Percentiles rank a stretch among this genome's conserved stretches.
Evolutionary conservation across 2,797 vertebrate genomes (phyloP).

Genomic region (Peromyscus aztecus): DNA sequence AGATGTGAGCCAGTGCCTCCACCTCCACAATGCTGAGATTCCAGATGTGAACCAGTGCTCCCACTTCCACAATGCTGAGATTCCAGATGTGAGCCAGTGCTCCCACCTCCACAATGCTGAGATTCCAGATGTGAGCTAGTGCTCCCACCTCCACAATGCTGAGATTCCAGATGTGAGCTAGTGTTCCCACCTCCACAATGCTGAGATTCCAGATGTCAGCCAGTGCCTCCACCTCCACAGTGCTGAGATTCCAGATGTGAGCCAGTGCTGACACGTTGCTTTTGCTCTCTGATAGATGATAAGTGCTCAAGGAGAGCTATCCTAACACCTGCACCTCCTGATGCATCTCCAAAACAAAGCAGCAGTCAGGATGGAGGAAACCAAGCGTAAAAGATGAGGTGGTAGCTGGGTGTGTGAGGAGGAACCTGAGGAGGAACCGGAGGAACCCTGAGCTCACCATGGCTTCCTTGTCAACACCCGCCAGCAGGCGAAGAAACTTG

Average conservation of each 20-base stretch:
- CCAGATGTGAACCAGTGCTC: no score
- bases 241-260: neutral
- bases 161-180: no score
- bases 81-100: no score
- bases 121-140: no score
- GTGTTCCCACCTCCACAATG: no score
- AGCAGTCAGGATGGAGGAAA: neutral
- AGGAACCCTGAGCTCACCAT: neutral
- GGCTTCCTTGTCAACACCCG: neutral
- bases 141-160: no score
- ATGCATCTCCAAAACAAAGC: conserved; percentile 13
- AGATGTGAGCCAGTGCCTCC: no score
- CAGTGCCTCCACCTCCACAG: neutral
- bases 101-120: no score
- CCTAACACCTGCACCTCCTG: neutral
- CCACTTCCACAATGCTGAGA: no score
- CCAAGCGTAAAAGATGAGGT: neutral
- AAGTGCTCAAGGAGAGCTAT: conserved; percentile 57
- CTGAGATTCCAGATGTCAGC: no score
- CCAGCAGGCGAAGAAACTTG: neutral
- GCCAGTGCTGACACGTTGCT: neutral
- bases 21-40: no score
- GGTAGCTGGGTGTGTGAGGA: neutral
- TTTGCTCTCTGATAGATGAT: neutral
- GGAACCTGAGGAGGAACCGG: neutral